Evolutionary conservation across 2,113 vertebrate genomes (phyloP).

Genomic region (Lates calcarifer): DNA sequence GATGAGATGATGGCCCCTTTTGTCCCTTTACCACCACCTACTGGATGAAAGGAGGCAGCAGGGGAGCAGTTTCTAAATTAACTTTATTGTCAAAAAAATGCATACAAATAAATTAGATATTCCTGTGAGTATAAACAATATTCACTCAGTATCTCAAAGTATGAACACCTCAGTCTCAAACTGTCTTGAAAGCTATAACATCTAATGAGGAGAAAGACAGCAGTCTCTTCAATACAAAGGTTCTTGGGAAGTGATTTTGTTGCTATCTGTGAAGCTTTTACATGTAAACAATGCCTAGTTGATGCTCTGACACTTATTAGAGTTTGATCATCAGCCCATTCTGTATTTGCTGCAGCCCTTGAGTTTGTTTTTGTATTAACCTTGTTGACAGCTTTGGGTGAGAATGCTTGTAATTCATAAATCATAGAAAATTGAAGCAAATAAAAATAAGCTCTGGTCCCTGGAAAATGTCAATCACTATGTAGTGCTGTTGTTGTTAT

Average conservation of each 20-base stretch:
- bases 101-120: background rate
- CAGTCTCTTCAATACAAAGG: background rate
- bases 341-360: background rate
- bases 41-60: conserved; percentile 15
- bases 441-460: background rate
- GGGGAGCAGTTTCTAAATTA: background rate
- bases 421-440: background rate
- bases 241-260: background rate
- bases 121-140: background rate
- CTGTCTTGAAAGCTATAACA: background rate
- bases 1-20: background rate
- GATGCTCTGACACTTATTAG: background rate
- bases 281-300: background rate
- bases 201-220: background rate
- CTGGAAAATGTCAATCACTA: background rate
- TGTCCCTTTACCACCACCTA: conserved; percentile 33
- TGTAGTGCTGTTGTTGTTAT: background rate
- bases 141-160: background rate
- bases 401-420: background rate
- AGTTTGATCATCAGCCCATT: background rate
- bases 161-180: background rate
- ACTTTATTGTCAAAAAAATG: background rate
- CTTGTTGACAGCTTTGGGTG: background rate
- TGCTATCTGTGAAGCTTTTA: background rate
- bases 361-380: background rate